Base-by-base conservation (phyloP, 92 coral and sea anemone genomes). In the Umimayanthus chanpuru region DNA sequence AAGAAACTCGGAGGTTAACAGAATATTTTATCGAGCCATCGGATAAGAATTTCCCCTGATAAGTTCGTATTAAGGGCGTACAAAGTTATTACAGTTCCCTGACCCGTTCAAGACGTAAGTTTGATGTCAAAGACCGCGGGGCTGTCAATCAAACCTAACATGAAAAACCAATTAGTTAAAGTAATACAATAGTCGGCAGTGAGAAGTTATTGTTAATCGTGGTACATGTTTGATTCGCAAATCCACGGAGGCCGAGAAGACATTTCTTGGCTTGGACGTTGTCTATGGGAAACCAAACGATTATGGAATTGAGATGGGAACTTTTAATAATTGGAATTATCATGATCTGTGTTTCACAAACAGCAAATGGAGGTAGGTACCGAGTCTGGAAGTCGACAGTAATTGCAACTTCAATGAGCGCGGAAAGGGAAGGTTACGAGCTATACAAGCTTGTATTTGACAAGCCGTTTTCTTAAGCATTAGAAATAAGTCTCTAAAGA, bases 141-240 rank as follows among this genome's bases (percentile, higher is more conserved):
- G 86, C 28, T 82, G 86, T 82, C 86, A 82, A 82, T 82, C 86
- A 82, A 82, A 43, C 25, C 2, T 41, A 67, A 64, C 86, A 81
- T 81, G 86, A 81, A 81, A 81, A 81, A 81, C 86, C 77, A 90
- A 94, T 94, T 91, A 93, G 91, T 75, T 64, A 88, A 90, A 90
- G 98, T 80, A 93, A 90, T 85, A 90, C 89, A 95, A 95, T 93
- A 93, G 93, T 89, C 12, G 68, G 55, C 40, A 36, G 73, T 82
- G 65, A 68, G 86, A 82, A 66, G 16, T 77, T 40, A 67, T 70
- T 68, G 76, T 70, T 29, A 55, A 41, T 41, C 28, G 86, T 4
- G 58, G 86, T 82, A 68, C 76, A 82, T 82, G 86, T 67, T 82
- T 82, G 86, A 40, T 82, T 67, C 86, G 49, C 86, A 81, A 56